A percentile compares a stretch with the other conserved stretches of the same genome.
These are phyloP conservation scores for Scaptomyza flava DNA, from an alignment of 2,888 invertebrate genomes.

Conservation along the genomic window DNA sequence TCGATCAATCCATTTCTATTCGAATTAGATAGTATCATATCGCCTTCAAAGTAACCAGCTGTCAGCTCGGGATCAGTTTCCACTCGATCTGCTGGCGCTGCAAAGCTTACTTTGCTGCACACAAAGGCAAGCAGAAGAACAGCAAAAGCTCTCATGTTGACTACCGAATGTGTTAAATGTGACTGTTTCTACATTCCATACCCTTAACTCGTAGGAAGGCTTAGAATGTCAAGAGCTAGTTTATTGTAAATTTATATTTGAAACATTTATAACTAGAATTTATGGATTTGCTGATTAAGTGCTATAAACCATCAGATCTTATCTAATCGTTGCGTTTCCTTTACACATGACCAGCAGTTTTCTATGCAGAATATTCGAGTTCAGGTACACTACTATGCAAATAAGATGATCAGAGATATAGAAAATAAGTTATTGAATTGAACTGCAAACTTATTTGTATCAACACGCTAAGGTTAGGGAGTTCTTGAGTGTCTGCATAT, in stretches of 20 bases:
- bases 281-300: constrained; percentile 11
- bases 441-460: background rate
- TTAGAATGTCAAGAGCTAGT: constrained; percentile 1
- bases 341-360: background rate
- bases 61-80: constrained; percentile 89
- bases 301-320: constrained; percentile 3
- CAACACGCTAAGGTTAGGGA: background rate
- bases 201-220: background rate
- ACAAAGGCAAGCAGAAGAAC: constrained; percentile 6
- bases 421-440: background rate
- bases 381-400: too few species aligned
- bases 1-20: constrained; percentile 87
- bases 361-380: background rate
- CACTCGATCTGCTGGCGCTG: constrained; percentile 31
- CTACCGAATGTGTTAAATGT: constrained; percentile 1
- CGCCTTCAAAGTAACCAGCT: constrained; percentile 90
- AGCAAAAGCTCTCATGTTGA: constrained; percentile 39
- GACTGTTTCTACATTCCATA: constrained; percentile 20
- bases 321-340: constrained; percentile 31
- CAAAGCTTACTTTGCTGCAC: constrained; percentile 2
- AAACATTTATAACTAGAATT: constrained; percentile 25
- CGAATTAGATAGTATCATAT: constrained; percentile 86
- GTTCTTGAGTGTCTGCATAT: too few species aligned
- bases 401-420: too few species aligned
- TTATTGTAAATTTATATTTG: constrained; percentile 19